Evolutionary conservation across 2,888 invertebrate species (phyloP).

Genomic region (Biston betularia): DNA sequence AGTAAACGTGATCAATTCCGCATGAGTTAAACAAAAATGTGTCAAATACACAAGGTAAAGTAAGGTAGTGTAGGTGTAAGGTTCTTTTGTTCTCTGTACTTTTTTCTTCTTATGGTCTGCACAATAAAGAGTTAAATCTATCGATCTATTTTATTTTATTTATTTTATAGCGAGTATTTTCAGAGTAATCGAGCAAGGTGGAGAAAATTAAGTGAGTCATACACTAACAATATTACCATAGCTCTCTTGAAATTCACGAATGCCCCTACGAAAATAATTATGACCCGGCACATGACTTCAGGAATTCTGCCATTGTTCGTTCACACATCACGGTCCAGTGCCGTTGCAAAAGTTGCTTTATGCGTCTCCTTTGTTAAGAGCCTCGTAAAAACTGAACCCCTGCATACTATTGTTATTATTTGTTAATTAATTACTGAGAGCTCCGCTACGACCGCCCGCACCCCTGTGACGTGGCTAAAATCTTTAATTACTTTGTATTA

Average conservation of each 20-base stretch:
- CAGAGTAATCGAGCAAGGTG: too few relatives aligned
- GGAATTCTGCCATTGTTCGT: constrained; percentile 37
- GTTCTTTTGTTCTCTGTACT: too few relatives aligned
- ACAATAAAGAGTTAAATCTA: too few relatives aligned
- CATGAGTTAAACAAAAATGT: too few relatives aligned
- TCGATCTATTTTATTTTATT: too few relatives aligned
- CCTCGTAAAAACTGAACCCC: constrained; percentile 32
- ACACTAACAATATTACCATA: too few relatives aligned
- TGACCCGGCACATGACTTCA: constrained; percentile 8
- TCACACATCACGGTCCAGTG: constrained; percentile 33
- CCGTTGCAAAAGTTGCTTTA: constrained; percentile 32
- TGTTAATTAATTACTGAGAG: constrained; percentile 56
- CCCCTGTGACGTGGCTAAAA: constrained; percentile 36
- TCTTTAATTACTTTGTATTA: constrained; percentile 8
- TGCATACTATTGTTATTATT: constrained; percentile 53
- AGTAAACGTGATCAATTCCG: too few relatives aligned
- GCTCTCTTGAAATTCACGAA: background rate
- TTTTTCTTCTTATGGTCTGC: too few relatives aligned
- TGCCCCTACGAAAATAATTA: background rate
- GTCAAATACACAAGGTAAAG: too few relatives aligned
- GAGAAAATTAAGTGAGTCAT: too few relatives aligned
- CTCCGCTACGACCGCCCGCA: constrained; percentile 23
- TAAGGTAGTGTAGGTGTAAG: too few relatives aligned
- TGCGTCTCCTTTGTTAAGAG: constrained; percentile 23
- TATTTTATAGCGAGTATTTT: too few relatives aligned